These are phyloP conservation scores for Alloplasta piceator DNA, from an alignment of 2,888 invertebrate genomes.

Conservation along the genomic window DNA sequence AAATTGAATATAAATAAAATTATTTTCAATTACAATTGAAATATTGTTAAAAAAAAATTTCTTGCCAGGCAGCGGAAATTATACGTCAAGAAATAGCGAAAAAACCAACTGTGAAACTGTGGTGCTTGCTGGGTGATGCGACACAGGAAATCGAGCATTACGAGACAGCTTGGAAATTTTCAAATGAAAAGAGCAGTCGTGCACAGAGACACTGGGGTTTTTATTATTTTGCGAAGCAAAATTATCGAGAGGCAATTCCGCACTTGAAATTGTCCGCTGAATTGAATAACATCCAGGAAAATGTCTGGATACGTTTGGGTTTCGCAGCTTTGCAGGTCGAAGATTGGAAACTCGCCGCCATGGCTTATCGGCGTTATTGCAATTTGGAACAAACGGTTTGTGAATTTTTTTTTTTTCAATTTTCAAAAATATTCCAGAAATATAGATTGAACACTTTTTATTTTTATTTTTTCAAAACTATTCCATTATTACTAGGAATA, in stretches of 20 bases:
- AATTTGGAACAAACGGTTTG: slow-evolving; percentile 90
- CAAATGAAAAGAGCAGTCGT: slow-evolving; percentile 90
- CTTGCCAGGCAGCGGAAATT: slow-evolving; percentile 77
- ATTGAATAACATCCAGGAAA: slow-evolving; percentile 94
- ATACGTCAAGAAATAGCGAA: slow-evolving; percentile 89
- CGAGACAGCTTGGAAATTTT: slow-evolving; percentile 96
- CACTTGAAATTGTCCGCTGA: slow-evolving; percentile 93
- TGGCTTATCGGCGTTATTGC: slow-evolving; percentile 94
- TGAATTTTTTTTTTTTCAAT: too few species aligned
- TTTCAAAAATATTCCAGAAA: too few species aligned
- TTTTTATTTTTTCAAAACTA: too few species aligned
- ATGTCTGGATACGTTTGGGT: slow-evolving; percentile 94
- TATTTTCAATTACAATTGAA: too few species aligned
- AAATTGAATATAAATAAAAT: neutral
- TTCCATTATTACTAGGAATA: too few species aligned
- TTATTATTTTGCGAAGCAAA: slow-evolving; percentile 89
- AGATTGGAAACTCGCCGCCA: slow-evolving; percentile 92
- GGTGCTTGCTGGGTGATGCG: slow-evolving; percentile 96
- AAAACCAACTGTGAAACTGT: slow-evolving; percentile 92
- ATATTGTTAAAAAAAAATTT: slow-evolving; percentile 11
- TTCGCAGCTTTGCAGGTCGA: slow-evolving; percentile 92
- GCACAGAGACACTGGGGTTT: slow-evolving; percentile 96
- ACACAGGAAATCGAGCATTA: slow-evolving; percentile 91
- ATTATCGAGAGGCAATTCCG: slow-evolving; percentile 90
- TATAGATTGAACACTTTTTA: too few species aligned